These are phyloP conservation scores for Agrotis exclamationis DNA, from an alignment of 2,888 invertebrate genomes.

Conservation along the genomic window DNA sequence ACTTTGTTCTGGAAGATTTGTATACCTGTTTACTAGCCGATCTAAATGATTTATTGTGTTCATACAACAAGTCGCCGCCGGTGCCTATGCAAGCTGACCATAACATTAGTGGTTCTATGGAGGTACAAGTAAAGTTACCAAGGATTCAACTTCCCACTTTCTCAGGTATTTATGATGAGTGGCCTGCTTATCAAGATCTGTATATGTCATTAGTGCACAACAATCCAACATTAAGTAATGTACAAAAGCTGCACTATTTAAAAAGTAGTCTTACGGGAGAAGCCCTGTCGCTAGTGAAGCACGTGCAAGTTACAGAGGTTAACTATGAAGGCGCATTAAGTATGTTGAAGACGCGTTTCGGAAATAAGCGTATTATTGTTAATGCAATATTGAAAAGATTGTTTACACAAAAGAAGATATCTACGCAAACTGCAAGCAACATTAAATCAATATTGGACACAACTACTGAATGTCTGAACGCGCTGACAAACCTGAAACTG, in stretches of 20 bases:
- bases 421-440: too few species aligned
- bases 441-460: slow-evolving; percentile 40
- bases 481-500: slow-evolving; percentile 55
- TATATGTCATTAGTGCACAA: slow-evolving; percentile 2
- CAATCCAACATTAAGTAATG: background rate
- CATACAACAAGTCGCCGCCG: slow-evolving; percentile 3
- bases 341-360: slow-evolving; percentile 4
- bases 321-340: slow-evolving; percentile 18
- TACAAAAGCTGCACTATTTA: slow-evolving; percentile 7
- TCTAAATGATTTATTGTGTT: background rate
- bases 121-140: slow-evolving; percentile 7
- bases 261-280: slow-evolving; percentile 25
- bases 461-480: slow-evolving; percentile 61
- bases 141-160: slow-evolving; percentile 20
- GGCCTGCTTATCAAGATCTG: slow-evolving; percentile 20
- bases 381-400: slow-evolving; percentile 12
- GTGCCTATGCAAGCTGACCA: slow-evolving; percentile 3
- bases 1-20: background rate
- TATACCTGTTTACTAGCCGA: background rate
- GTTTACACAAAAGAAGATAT: background rate
- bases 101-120: background rate
- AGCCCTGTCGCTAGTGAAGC: slow-evolving; percentile 13
- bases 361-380: too few species aligned
- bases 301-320: slow-evolving; percentile 21
- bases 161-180: slow-evolving; percentile 24